phyloP scores from a whole-genome alignment of 2,113 vertebrate genomes.

The Onychostruthus taczanowskii region DNA sequence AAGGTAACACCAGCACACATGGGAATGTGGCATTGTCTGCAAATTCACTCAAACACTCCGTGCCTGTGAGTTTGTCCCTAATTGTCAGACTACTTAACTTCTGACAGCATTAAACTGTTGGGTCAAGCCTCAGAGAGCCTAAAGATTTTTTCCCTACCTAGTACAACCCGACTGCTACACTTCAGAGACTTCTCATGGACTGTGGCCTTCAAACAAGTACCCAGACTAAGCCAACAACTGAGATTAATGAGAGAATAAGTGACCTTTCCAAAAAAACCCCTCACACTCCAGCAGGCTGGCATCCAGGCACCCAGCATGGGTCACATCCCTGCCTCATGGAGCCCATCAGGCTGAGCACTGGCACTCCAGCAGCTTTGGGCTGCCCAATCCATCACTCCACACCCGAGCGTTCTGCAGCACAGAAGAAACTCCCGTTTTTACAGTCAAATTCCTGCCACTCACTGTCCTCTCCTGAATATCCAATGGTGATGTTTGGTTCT shows the following conservation, averaged over 20 bases:
- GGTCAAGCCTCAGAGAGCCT: not conserved
- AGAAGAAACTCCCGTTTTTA: not conserved
- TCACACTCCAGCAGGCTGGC: not conserved
- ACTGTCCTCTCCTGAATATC: slow-evolving; percentile 95
- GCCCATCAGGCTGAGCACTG: not conserved
- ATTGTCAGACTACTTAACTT: not conserved
- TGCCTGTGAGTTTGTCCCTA: not conserved
- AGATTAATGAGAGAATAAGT: not conserved
- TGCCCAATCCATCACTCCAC: not conserved
- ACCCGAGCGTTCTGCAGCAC: rapidly evolving
- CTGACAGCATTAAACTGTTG: not conserved
- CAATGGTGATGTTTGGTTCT: slow-evolving; percentile 77
- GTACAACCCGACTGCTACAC: not conserved
- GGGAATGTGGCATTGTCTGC: not conserved
- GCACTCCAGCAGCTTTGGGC: not conserved
- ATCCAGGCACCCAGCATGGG: not conserved
- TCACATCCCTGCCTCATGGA: not conserved
- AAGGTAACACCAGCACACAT: not conserved
- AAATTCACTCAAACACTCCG: not conserved
- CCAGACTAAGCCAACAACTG: not conserved
- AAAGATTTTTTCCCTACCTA: not conserved
- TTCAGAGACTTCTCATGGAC: not conserved
- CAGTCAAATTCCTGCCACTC: slow-evolving; percentile 50
- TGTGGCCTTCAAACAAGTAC: not conserved
- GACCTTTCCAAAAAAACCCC: not conserved